phyloP scores from a whole-genome alignment of 2,888 invertebrate genomes.

The Julus scanicus region DNA sequence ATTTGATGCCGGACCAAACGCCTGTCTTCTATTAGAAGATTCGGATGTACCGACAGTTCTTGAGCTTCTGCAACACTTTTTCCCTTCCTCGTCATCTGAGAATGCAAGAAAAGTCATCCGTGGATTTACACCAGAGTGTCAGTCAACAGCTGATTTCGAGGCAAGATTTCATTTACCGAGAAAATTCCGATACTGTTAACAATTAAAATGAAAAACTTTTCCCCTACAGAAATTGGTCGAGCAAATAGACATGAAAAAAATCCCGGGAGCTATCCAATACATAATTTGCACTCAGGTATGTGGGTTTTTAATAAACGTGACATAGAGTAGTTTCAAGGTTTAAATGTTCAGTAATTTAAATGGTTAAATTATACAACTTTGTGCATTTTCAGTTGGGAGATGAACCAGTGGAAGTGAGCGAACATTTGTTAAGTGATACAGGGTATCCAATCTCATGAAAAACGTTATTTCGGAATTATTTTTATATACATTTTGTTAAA shows the following conservation, averaged over 20 bases:
- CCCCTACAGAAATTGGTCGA: background rate
- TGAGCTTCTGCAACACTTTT: slow-evolving; percentile 76
- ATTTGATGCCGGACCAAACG: slow-evolving; percentile 98
- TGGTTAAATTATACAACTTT: background rate
- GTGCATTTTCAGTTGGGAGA: slow-evolving; percentile 52
- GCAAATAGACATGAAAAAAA: slow-evolving; percentile 64
- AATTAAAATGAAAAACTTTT: background rate
- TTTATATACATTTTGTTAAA: too few species aligned
- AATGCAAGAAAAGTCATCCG: background rate
- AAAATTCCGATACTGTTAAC: background rate
- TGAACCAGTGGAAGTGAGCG: slow-evolving; percentile 12
- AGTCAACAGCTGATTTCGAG: slow-evolving; percentile 1
- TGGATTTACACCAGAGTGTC: background rate
- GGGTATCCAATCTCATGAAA: slow-evolving; percentile 32
- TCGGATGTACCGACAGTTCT: slow-evolving; percentile 75
- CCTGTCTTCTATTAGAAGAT: slow-evolving; percentile 76
- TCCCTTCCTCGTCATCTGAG: slow-evolving; percentile 71
- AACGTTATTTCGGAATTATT: too few species aligned
- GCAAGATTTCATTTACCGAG: background rate
- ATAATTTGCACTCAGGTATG: slow-evolving; percentile 86
- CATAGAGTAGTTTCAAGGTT: background rate
- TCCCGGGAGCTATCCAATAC: slow-evolving; percentile 77
- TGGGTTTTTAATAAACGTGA: background rate
- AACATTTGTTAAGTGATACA: slow-evolving; percentile 39
- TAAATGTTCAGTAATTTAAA: too few species aligned